Evolutionary conservation across 2,797 vertebrate species (phyloP).

Genomic region (Xiphorhynchus erythropygius): DNA sequence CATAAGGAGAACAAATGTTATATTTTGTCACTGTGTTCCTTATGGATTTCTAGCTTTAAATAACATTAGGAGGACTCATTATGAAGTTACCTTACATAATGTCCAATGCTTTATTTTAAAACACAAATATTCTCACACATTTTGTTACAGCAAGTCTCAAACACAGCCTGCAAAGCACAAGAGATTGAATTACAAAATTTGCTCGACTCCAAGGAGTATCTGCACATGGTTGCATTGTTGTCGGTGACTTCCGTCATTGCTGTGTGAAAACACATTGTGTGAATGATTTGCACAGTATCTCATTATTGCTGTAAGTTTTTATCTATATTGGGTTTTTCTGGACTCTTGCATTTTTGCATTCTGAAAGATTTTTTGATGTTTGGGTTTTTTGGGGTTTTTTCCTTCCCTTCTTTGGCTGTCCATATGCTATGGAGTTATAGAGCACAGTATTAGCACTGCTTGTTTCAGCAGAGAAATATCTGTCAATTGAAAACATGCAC

Average conservation of each 20-base stretch:
- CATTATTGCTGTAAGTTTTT: constrained; percentile 67
- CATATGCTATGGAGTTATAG: background rate
- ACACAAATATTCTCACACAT: constrained; percentile 7
- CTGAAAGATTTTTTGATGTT: background rate
- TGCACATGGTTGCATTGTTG: constrained; percentile 48
- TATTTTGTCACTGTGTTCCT: constrained; percentile 26
- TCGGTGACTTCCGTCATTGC: constrained; percentile 54
- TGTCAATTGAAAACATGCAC: background rate
- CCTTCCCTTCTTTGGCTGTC: background rate
- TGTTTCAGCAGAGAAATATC: constrained; percentile 32
- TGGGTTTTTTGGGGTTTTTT: background rate
- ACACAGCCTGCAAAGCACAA: constrained; percentile 30
- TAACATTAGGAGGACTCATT: constrained; percentile 30
- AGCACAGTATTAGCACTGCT: background rate
- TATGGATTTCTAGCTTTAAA: constrained; percentile 69
- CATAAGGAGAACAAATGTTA: constrained; percentile 35
- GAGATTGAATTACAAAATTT: constrained; percentile 46
- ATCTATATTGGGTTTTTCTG: background rate
- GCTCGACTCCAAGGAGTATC: constrained; percentile 26
- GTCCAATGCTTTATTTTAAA: constrained; percentile 55
- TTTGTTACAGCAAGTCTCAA: constrained; percentile 37
- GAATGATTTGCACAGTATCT: constrained; percentile 64
- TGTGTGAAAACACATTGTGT: constrained; percentile 47
- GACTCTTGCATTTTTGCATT: background rate
- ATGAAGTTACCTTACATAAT: constrained; percentile 41